A percentile compares a stretch with the other conserved stretches of the same genome.
These are phyloP conservation scores for Axea sp. DNA, from an alignment of 2,888 invertebrate genomes.

Conservation along the genomic window DNA sequence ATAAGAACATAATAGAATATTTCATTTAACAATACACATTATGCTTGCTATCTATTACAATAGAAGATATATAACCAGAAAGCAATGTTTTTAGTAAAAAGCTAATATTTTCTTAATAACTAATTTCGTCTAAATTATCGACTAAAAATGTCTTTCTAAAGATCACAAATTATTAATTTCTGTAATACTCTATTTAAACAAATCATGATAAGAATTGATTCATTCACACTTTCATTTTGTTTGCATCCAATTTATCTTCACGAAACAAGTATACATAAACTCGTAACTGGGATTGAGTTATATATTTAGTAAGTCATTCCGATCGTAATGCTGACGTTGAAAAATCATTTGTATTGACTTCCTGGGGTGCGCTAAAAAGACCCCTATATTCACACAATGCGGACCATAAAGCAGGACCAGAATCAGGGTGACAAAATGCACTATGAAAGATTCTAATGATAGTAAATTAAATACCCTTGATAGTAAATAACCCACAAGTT, in stretches of 20 bases:
- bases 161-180: too few species aligned
- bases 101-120: too few species aligned
- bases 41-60: too few species aligned
- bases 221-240: neutral
- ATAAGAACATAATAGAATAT: too few species aligned
- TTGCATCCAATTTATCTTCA: conserved; percentile 9
- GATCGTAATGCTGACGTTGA: conserved; percentile 54
- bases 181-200: too few species aligned
- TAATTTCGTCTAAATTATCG: too few species aligned
- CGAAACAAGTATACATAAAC: conserved; percentile 13
- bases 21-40: too few species aligned
- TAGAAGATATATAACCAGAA: too few species aligned
- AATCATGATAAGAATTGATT: too few species aligned
- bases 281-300: conserved; percentile 34
- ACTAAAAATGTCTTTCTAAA: too few species aligned
- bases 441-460: conserved; percentile 52
- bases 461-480: conserved; percentile 42
- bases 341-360: conserved; percentile 57
- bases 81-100: too few species aligned
- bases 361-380: conserved; percentile 47
- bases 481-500: conserved; percentile 33
- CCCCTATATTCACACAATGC: conserved; percentile 51
- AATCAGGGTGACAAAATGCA: conserved; percentile 58
- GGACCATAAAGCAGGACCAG: conserved; percentile 60
- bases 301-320: conserved; percentile 52